Conservation (phyloP, 1,140 invertebrate genomes). For the Adelges cooleyi region DNA sequence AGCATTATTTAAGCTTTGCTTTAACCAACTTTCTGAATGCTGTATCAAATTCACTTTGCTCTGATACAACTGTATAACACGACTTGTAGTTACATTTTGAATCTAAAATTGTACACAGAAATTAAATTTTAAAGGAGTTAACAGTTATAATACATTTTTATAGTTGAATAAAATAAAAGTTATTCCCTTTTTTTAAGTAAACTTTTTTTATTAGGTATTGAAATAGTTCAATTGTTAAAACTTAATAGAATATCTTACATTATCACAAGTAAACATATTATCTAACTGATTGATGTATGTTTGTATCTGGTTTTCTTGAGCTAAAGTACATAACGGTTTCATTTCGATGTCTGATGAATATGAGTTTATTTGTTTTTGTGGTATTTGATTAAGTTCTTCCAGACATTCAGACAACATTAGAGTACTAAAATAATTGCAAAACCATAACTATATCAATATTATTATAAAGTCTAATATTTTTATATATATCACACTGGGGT, state of each 20-base stretch:
- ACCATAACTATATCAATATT: too few species aligned
- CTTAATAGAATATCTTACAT: background rate
- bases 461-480: too few species aligned
- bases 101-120: conserved; percentile 5
- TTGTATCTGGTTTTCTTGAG: conserved; percentile 16
- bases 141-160: too few species aligned
- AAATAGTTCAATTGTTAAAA: too few species aligned
- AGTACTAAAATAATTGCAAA: background rate
- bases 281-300: conserved; percentile 4
- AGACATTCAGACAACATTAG: conserved; percentile 2
- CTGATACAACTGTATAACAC: conserved; percentile 6
- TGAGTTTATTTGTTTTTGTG: background rate
- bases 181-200: too few species aligned
- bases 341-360: background rate
- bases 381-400: conserved; percentile 3
- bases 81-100: background rate
- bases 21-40: conserved; percentile 10
- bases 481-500: too few species aligned
- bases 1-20: conserved; percentile 11
- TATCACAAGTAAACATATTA: background rate
- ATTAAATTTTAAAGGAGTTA: background rate
- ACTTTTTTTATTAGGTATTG: too few species aligned
- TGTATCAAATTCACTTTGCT: background rate
- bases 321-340: conserved; percentile 1
- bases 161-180: too few species aligned